Evolutionary conservation across 2,113 vertebrate species (phyloP), one percentile per base, ranked within the genome.

Genomic region (Lagopus muta): DNA sequence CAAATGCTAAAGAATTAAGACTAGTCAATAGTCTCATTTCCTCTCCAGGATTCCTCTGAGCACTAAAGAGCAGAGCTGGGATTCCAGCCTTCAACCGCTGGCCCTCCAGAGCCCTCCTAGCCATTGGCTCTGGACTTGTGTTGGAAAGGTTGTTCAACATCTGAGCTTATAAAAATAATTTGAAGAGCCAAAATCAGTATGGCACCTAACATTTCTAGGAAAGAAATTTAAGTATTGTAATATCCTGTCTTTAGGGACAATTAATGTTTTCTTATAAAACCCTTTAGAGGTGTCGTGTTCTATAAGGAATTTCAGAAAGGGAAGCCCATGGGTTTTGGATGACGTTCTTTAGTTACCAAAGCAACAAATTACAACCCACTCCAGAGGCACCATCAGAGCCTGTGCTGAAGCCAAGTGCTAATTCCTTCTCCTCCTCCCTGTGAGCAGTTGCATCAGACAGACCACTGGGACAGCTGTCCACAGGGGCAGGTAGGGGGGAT

Each of bases 151-250:
- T 40, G 12, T 57, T 85, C 57, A 82, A 40, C 19, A n/a, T 57
- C 40, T 64, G 36, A 85, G 81, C 55, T 76, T 76, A 45, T 2
- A 67, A 72, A 94, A 83, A 81, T 21, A 61, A 62, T 70, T 60
- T 50, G 16, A 80, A 90, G 11, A 73, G 34, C 61, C 24, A 86
- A 89, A 96, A 83, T n/a, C 79, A 82, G 30, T 86, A 83, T 20
- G 14, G 30, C 15, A 60, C 5, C 4, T 8, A 82, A 77, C 4
- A 81, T 69, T 84, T 88, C 18, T 86, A 43, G 64, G 58, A 88
- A 89, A 89, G 2, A 81, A 88, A 74, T 55, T 42, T n/a, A 65
- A 58, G 13, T 58, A 14, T 28, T 88, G 4, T 16, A 47, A 90
- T 61, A 89, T 11, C 8, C n/a, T 22, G 2, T 38, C 61, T 79